Evolutionary conservation across 2,797 vertebrate genomes (phyloP), one percentile per base, ranked within the genome.

Genomic region (Acanthopagrus latus): DNA sequence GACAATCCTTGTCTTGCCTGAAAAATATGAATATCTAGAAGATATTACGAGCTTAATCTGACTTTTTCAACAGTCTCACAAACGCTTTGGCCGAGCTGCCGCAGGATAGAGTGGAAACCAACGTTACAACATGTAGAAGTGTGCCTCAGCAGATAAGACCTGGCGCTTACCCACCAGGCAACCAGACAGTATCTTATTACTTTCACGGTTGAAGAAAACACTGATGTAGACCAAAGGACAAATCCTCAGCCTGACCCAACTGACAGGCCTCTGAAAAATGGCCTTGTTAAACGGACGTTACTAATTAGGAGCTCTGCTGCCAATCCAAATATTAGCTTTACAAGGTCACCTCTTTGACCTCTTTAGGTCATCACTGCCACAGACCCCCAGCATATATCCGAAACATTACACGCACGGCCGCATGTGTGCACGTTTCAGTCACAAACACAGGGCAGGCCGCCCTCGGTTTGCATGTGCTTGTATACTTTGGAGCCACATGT

Each of bases 311-410:
- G 71, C 67, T 83, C 73, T 55, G 82, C 79, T 68, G 65, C 72
- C 66, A 86, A 85, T 90, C 89, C 64, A 92, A 94, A 94, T 90
- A 93, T 93, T 91, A 90, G 82, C 74, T 84, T 88, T 88, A 88
- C 52, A 76, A 81, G 89, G 87, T 81, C 88, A 76, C 47, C 27
- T 50, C 77, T 67, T 76, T 87, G 81, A 90, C 87, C 88, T 78
- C 52, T n/a, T 58, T 33, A 66, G 85, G 84, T 87, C 90, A 83
- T 62, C 29, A 17, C 23, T 27, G 14, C 41, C 44, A 58, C 72
- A 81, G 86, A 78, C 71, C 74, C 27, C 33, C 58, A 63, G 69
- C 50, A 64, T 51, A 62, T 52, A 47, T 57, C 59, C 56, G 50
- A 52, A 82, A 47, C 60, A 78, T 55, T 55, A 46, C 64, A 18